A percentile compares a stretch with the other conserved stretches of the same genome.
Evolutionary conservation across 2,797 vertebrate species (phyloP).

Genomic region (Epinephelus awoara): DNA sequence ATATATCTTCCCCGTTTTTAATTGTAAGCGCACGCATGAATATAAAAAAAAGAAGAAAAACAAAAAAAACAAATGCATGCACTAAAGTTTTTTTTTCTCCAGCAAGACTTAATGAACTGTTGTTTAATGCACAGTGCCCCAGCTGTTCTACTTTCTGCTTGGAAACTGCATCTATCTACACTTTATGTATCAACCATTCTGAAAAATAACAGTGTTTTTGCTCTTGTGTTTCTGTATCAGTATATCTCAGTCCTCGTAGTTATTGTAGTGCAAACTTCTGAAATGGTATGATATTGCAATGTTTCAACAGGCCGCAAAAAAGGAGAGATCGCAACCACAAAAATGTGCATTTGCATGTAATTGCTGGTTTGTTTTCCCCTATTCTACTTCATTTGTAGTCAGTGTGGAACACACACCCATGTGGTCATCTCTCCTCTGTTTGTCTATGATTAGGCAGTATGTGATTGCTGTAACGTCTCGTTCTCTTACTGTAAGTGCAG

Average conservation of each 20-base stretch:
- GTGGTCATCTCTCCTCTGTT: slow-evolving; percentile 60
- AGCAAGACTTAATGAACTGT: slow-evolving; percentile 57
- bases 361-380: slow-evolving; percentile 62
- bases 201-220: slow-evolving; percentile 23
- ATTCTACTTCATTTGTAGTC: slow-evolving; percentile 70
- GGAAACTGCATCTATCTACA: slow-evolving; percentile 23
- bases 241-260: slow-evolving; percentile 10
- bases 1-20: slow-evolving; percentile 25
- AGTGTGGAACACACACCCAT: slow-evolving; percentile 64
- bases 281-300: slow-evolving; percentile 43
- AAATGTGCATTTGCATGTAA: slow-evolving; percentile 80
- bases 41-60: background rate
- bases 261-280: slow-evolving; percentile 45
- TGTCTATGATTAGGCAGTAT: slow-evolving; percentile 67
- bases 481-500: slow-evolving; percentile 55
- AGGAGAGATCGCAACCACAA: slow-evolving; percentile 60
- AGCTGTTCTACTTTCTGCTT: slow-evolving; percentile 46
- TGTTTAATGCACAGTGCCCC: slow-evolving; percentile 49
- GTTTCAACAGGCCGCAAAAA: slow-evolving; percentile 53
- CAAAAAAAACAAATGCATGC: background rate
- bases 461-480: slow-evolving; percentile 59
- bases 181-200: slow-evolving; percentile 4
- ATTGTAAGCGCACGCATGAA: slow-evolving; percentile 5
- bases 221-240: slow-evolving; percentile 12
- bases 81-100: slow-evolving; percentile 16